Percentiles rank a stretch among this genome's conserved stretches.
These are phyloP conservation scores for Hoplodrina blanda DNA, from an alignment of 2,888 invertebrate species.

Conservation along the genomic window DNA sequence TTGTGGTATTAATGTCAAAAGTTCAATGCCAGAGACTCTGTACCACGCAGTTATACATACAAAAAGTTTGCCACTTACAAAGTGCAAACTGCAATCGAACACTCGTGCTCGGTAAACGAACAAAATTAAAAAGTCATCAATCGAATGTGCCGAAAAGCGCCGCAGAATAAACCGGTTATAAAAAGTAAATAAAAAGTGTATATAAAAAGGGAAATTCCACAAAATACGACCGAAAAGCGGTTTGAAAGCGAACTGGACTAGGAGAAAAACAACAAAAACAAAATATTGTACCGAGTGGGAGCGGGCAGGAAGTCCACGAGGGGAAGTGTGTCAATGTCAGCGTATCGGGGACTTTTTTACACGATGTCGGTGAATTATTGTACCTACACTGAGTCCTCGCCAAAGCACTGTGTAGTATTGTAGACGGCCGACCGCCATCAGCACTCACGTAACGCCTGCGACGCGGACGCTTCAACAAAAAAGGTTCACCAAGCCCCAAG, in stretches of 20 bases:
- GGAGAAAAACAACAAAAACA: conserved; percentile 75
- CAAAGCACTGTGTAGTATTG: conserved; percentile 48
- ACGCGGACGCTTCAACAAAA: conserved; percentile 51
- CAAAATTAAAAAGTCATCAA: conserved; percentile 63
- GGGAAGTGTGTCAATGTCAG: conserved; percentile 88
- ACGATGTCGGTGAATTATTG: conserved; percentile 70
- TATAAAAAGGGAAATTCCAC: conserved; percentile 69
- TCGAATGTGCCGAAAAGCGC: conserved; percentile 64
- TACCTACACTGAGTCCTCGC: conserved; percentile 48
- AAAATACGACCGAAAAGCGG: conserved; percentile 75
- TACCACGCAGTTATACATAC: conserved; percentile 31
- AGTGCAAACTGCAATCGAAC: conserved; percentile 62
- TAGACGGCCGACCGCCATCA: conserved; percentile 45
- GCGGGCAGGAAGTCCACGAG: conserved; percentile 77
- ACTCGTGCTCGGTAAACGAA: conserved; percentile 56
- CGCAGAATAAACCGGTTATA: conserved; percentile 71
- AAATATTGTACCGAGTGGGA: conserved; percentile 72
- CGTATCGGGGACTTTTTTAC: conserved; percentile 75
- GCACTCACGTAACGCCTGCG: conserved; percentile 51
- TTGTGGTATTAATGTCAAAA: conserved; percentile 57
- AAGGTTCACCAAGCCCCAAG: conserved; percentile 48
- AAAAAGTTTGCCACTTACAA: conserved; percentile 57
- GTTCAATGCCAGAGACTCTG: conserved; percentile 56
- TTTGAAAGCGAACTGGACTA: conserved; percentile 73
- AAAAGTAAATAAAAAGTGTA: conserved; percentile 66